Conservation (phyloP, 2,888 invertebrate genomes). For the Pristionchus japonicus region DNA sequence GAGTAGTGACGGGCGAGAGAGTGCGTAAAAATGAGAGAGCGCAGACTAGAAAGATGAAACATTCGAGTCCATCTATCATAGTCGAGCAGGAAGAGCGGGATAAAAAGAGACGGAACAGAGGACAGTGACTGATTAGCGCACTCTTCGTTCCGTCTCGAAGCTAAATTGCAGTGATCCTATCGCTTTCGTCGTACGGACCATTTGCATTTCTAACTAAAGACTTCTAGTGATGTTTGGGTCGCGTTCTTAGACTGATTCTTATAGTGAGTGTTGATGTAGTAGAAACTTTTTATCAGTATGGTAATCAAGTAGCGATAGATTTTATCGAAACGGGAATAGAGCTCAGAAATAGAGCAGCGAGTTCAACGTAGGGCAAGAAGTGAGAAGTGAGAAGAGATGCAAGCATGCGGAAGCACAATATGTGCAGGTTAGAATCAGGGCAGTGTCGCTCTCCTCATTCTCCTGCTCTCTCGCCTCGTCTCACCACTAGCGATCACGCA, state of each 20-base stretch:
- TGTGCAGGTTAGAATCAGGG: neutral
- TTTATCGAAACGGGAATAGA: neutral
- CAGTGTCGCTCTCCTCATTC: too few relatives aligned
- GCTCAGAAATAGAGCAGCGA: neutral
- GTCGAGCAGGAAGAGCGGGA: neutral
- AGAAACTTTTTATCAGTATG: too few relatives aligned
- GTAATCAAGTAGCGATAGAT: too few relatives aligned
- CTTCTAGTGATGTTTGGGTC: too few relatives aligned
- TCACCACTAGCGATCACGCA: too few relatives aligned
- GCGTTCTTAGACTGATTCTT: too few relatives aligned
- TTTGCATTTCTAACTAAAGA: too few relatives aligned
- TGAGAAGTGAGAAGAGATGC: neutral
- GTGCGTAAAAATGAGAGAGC: neutral
- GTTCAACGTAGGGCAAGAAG: neutral
- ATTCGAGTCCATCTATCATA: neutral
- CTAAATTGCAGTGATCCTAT: too few relatives aligned
- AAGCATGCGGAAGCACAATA: neutral
- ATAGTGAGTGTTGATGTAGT: too few relatives aligned
- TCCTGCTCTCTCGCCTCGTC: too few relatives aligned
- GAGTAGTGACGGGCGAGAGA: neutral
- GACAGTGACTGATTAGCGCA: neutral
- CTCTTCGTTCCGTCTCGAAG: neutral
- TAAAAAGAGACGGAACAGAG: neutral
- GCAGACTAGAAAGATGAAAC: neutral
- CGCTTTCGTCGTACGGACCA: too few relatives aligned